A percentile compares a stretch with the other conserved stretches of the same genome.
Evolutionary conservation across 2,888 invertebrate genomes (phyloP).

Genomic region (Notocelia uddmanniana): DNA sequence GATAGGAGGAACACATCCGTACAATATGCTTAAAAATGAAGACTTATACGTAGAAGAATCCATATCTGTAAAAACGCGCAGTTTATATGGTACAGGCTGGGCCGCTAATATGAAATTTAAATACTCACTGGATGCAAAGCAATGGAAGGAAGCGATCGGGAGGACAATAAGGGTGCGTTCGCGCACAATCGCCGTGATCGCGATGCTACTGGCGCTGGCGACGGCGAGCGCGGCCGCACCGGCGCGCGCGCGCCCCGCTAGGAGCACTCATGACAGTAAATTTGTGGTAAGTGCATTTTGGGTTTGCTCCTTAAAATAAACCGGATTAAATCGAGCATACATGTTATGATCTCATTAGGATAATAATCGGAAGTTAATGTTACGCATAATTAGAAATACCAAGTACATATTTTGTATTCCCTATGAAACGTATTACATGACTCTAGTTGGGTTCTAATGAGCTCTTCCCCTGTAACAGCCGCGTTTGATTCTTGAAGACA

Average conservation of each 20-base stretch:
- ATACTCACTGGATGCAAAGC: conserved; percentile 68
- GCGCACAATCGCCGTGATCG: conserved; percentile 65
- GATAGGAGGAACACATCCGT: conserved; percentile 58
- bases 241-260: conserved; percentile 59
- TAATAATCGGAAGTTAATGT: background rate
- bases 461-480: conserved; percentile 60
- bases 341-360: background rate
- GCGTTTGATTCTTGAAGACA: conserved; percentile 70
- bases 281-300: conserved; percentile 67
- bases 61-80: conserved; percentile 71
- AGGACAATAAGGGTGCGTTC: conserved; percentile 75
- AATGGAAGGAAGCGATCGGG: conserved; percentile 66
- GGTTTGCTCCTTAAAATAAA: background rate
- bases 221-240: conserved; percentile 72
- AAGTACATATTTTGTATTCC: background rate
- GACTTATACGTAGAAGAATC: conserved; percentile 74
- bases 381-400: background rate
- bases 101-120: conserved; percentile 78
- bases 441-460: conserved; percentile 44
- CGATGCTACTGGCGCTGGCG: conserved; percentile 69
- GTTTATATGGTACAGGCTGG: conserved; percentile 71
- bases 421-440: background rate
- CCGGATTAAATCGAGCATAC: background rate
- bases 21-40: conserved; percentile 69
- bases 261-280: conserved; percentile 67